phyloP scores from a whole-genome alignment of 37 sponge, comb jelly and placozoan genomes.

The Tethya wilhelma region DNA sequence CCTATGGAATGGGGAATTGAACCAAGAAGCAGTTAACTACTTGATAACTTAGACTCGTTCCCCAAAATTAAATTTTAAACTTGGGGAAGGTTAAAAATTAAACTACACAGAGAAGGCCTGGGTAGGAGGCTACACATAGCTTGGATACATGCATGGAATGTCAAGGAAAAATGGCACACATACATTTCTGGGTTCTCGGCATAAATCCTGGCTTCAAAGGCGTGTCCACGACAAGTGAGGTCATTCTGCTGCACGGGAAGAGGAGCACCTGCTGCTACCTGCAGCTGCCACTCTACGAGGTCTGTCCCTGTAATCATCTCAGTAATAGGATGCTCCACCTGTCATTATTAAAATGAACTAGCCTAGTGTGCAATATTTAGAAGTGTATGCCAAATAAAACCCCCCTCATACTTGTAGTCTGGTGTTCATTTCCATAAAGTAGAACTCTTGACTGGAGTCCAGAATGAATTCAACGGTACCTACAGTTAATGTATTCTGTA shows the following conservation, averaged over 20 bases:
- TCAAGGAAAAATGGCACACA: not conserved
- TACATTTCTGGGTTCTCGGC: constrained; percentile 86
- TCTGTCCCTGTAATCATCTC: constrained; percentile 96
- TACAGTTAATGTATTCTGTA: too few species aligned
- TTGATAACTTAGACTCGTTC: too few species aligned
- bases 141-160: too few species aligned
- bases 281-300: constrained; percentile 95
- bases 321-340: constrained; percentile 95
- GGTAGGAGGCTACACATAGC: too few species aligned
- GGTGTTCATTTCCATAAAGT: constrained; percentile 98
- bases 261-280: constrained; percentile 80
- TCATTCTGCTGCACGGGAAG: constrained; percentile 79
- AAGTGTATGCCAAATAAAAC: not conserved
- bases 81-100: too few species aligned
- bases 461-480: constrained; percentile 95
- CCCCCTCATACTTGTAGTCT: constrained; percentile 61
- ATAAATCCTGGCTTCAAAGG: constrained; percentile 96
- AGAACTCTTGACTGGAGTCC: constrained; percentile 82
- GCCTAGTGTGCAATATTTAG: not conserved
- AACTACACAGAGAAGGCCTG: too few species aligned
- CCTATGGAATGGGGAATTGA: constrained; percentile 18
- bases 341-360: not conserved
- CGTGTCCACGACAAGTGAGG: constrained; percentile 76
- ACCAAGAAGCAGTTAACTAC: not conserved
- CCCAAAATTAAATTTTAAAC: too few species aligned